Conservation (phyloP, 2,113 vertebrate species). For the Athene cunicularia region DNA sequence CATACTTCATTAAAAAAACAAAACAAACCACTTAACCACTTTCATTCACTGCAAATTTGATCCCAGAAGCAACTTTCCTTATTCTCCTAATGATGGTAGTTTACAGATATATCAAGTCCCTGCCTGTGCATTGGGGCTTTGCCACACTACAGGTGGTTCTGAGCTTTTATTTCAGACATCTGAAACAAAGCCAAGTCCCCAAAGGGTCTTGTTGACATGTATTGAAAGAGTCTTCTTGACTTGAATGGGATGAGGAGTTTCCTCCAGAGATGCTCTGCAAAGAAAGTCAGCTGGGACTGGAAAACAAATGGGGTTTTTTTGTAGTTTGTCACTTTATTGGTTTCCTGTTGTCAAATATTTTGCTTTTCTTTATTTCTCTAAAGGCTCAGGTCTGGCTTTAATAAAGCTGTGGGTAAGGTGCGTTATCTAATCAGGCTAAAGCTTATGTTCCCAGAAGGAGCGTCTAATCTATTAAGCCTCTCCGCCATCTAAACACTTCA, state of each 20-base stretch:
- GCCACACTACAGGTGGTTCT: not conserved
- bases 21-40: not conserved
- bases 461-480: not conserved
- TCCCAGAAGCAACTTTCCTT: not conserved
- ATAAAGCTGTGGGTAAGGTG: not conserved
- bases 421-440: not conserved
- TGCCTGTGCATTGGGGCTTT: not conserved
- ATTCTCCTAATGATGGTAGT: not conserved
- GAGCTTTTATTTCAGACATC: not conserved
- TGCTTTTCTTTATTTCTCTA: not conserved
- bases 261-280: not conserved
- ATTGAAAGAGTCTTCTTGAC: not conserved
- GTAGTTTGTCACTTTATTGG: not conserved
- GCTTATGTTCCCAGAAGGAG: not conserved
- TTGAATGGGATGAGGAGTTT: not conserved
- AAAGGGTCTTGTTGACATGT: not conserved
- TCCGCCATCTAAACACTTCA: not conserved
- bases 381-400: not conserved
- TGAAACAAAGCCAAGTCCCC: not conserved
- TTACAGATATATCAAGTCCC: not conserved
- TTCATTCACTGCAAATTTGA: not conserved
- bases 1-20: not conserved
- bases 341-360: not conserved
- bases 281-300: not conserved
- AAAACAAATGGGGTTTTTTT: not conserved